Conservation (phyloP, 2,113 vertebrate genomes). For the Macquaria ambigua region DNA sequence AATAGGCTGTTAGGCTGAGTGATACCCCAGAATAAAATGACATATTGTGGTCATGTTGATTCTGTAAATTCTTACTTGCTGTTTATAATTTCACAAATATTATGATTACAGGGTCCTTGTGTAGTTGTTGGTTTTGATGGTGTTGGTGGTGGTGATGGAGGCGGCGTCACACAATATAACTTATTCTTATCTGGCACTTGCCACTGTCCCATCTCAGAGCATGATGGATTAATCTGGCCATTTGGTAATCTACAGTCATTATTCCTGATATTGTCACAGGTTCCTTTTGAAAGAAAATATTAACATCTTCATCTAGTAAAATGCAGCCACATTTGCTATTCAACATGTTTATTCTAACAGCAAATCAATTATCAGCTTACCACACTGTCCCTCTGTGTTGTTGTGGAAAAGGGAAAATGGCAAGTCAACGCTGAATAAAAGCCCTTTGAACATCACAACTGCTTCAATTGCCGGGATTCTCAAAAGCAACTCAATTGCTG, state of each 20-base stretch:
- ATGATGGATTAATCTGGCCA: conserved; percentile 77
- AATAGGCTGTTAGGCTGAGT: not conserved
- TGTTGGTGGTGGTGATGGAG: not conserved
- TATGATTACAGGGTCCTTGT: not conserved
- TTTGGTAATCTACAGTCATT: conserved; percentile 89
- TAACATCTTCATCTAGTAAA: not conserved
- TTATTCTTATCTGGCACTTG: conserved; percentile 46
- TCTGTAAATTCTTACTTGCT: conserved; percentile 85
- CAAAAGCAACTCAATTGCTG: conserved; percentile 85
- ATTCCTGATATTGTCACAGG: conserved; percentile 86
- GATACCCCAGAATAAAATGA: not conserved
- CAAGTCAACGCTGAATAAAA: conserved; percentile 86
- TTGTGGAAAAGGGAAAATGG: conserved; percentile 87
- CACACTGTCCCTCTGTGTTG: conserved; percentile 96
- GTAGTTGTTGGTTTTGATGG: no score
- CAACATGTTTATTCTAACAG: not conserved
- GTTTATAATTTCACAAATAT: conserved; percentile 85
- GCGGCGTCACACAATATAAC: conserved; percentile 57
- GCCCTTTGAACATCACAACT: conserved; percentile 85
- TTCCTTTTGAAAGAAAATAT: conserved; percentile 81
- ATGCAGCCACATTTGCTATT: not conserved
- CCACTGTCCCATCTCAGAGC: conserved; percentile 89
- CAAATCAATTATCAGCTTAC: conserved; percentile 80
- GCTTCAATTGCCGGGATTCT: conserved; percentile 84
- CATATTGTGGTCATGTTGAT: not conserved